Conservation (phyloP, 2,888 invertebrate species). For the Lochmaea crataegi region DNA sequence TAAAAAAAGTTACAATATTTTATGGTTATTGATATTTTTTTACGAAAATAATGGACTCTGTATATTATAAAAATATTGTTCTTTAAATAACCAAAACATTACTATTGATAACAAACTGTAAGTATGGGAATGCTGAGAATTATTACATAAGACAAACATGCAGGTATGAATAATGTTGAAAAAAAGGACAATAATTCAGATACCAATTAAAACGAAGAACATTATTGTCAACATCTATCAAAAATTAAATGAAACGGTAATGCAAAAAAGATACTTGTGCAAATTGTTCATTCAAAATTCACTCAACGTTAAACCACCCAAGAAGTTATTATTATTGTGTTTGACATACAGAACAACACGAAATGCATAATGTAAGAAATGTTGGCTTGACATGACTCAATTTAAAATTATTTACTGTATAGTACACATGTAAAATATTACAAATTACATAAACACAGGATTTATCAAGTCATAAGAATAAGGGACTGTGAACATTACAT, state of each 20-base stretch:
- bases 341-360: slow-evolving; percentile 5
- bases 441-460: neutral
- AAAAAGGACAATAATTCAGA: neutral
- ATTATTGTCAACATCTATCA: slow-evolving; percentile 2
- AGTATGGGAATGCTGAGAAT: no score
- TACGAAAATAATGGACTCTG: no score
- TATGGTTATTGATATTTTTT: no score
- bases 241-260: slow-evolving; percentile 1
- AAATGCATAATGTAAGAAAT: slow-evolving; percentile 2
- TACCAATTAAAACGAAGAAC: slow-evolving; percentile 3
- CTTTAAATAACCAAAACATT: no score
- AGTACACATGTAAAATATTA: neutral
- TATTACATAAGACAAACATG: no score
- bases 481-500: no score
- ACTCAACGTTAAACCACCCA: slow-evolving; percentile 12
- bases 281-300: slow-evolving; percentile 12
- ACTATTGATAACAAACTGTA: no score
- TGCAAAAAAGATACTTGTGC: neutral
- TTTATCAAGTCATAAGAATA: neutral
- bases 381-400: neutral
- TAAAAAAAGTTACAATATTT: no score
- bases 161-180: neutral
- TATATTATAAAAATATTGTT: no score
- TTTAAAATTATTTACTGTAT: neutral
- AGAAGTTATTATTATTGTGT: slow-evolving; percentile 10